Conservation (phyloP, 2,888 invertebrate species). For the Ochropleura leucogaster region DNA sequence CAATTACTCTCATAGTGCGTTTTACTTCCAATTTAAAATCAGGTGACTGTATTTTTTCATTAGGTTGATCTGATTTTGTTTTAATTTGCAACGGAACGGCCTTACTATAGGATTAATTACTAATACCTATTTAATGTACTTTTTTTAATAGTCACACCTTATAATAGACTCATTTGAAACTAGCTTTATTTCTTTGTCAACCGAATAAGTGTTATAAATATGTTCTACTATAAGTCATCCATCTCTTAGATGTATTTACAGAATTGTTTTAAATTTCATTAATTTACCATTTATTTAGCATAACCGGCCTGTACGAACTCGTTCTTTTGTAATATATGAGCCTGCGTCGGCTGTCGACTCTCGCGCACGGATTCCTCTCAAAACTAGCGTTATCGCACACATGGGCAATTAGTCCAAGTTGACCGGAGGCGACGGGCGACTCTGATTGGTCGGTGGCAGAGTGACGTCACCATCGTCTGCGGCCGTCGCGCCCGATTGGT, state of each 20-base stretch:
- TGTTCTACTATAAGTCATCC: not conserved
- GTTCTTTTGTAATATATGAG: conserved; percentile 63
- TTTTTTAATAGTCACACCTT: not conserved
- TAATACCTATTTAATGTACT: not conserved
- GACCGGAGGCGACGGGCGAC: conserved; percentile 88
- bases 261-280: conserved; percentile 12
- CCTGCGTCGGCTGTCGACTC: conserved; percentile 75
- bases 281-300: conserved; percentile 14
- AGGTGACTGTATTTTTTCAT: conserved; percentile 36
- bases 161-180: conserved; percentile 2
- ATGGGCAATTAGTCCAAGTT: conserved; percentile 90
- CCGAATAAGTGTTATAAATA: conserved; percentile 14
- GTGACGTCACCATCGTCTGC: conserved; percentile 89
- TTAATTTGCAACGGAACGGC: not conserved
- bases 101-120: not conserved
- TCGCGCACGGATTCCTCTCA: conserved; percentile 86
- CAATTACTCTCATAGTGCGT: conserved; percentile 53
- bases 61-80: conserved; percentile 7
- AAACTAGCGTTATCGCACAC: conserved; percentile 89
- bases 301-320: conserved; percentile 15
- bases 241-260: not conserved
- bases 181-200: conserved; percentile 14
- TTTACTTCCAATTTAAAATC: conserved; percentile 40
- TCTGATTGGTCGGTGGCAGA: conserved; percentile 84
- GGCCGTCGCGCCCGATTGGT: conserved; percentile 90